Evolutionary conservation across 2,113 vertebrate species (phyloP), one percentile per base, ranked within the genome.

Genomic region (Eleginops maclovinus): DNA sequence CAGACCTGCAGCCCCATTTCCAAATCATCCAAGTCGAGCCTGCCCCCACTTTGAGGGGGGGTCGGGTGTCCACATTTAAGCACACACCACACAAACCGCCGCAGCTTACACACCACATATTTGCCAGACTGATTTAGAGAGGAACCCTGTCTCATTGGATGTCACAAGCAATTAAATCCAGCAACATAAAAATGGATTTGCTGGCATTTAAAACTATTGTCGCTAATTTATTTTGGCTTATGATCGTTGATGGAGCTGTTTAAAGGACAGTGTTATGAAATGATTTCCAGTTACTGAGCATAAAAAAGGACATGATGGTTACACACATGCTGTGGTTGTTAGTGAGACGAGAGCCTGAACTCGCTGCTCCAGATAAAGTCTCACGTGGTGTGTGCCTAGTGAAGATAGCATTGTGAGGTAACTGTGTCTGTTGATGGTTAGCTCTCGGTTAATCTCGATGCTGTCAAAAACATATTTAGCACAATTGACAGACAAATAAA

Each of bases 161-260:
- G 81, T 87, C 86, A 86, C 54, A 51, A 72, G 55, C 83, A 75
- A 87, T 78, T 88, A 78, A 85, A 47, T 46, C 31, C 63, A 71
- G 62, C 65, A n/a, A 11, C 68, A 59, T 46, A 72, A 66, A n/a
- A 69, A 19, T 49, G 59, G 49, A 66, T 77, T 75, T 73, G 19
- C 67, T 77, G 51, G 51, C 70, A 71, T 77, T 84, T 62, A 66
- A 67, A 66, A 47, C 61, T 12, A 47, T 62, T 46, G 55, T 74
- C 41, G 11, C 14, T 51, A 4, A 54, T 68, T 79, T 63, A 43
- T 72, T 76, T 64, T 40, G 59, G 15, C 13, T 13, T 63, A 8
- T 51, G 54, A 59, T 72, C 65, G 75, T 49, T 46, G 24, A 15
- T 59, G 40, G 62, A 76, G 67, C 54, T 65, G n/a, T 75, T 79